These are phyloP conservation scores for Eupeodes corollae DNA, from an alignment of 1,140 invertebrate species.

Conservation along the genomic window DNA sequence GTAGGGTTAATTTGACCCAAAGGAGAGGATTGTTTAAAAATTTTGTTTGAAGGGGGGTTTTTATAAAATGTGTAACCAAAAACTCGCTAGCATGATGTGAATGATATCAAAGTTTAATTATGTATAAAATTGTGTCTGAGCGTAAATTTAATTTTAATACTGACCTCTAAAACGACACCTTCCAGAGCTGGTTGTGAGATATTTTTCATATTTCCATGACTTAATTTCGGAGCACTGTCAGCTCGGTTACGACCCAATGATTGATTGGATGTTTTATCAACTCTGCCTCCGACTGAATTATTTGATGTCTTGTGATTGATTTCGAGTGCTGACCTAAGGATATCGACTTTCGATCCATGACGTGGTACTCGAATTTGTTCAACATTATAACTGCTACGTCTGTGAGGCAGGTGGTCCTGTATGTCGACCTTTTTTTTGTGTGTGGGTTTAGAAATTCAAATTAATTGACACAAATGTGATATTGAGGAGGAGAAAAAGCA, in stretches of 20 bases:
- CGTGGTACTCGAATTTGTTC: conserved; percentile 27
- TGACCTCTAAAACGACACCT: conserved; percentile 37
- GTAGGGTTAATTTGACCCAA: too few relatives aligned
- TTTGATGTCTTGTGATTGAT: conserved; percentile 45
- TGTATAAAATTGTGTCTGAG: too few relatives aligned
- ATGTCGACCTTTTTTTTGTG: conserved; percentile 27
- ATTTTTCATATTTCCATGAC: conserved; percentile 43
- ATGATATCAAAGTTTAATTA: too few relatives aligned
- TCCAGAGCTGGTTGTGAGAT: conserved; percentile 46
- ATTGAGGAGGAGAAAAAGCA: too few relatives aligned
- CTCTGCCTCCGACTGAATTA: conserved; percentile 35
- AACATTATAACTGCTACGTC: conserved; percentile 37
- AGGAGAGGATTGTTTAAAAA: too few relatives aligned
- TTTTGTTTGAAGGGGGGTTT: too few relatives aligned
- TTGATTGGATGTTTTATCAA: conserved; percentile 40
- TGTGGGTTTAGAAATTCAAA: not conserved
- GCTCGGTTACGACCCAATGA: conserved; percentile 41
- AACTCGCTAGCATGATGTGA: too few relatives aligned
- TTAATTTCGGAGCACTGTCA: conserved; percentile 48
- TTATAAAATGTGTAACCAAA: too few relatives aligned
- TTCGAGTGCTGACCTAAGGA: conserved; percentile 50
- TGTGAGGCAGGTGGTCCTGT: conserved; percentile 35
- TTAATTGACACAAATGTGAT: not conserved
- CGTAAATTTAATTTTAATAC: conserved; percentile 6
- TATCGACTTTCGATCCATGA: conserved; percentile 47